Base-by-base conservation (phyloP, 2,888 invertebrate species). In the Dromius quadrimaculatus region DNA sequence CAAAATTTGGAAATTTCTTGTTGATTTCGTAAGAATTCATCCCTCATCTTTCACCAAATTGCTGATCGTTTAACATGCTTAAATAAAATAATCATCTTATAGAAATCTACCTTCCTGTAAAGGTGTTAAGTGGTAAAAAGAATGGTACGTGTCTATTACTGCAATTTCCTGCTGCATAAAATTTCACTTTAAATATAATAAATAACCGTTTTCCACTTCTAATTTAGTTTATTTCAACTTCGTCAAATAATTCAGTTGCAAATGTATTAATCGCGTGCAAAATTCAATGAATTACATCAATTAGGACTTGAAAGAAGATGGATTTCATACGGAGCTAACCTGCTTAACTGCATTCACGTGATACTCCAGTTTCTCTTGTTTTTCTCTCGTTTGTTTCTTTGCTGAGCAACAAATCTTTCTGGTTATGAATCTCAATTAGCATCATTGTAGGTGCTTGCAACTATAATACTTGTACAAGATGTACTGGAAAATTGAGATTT, bases 401-500 rank as follows among this genome's bases (percentile, higher is more conserved):
- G 11, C 41, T 15, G n/a, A 28, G 54, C 11, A 13, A 57, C 28
- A 57, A 57, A 68, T 57, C 59, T 59, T 47, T 45, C 32, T 43
- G 68, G 68, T 59, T 68, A 68, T 68, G 54, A 34, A 68, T 68
- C 68, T 68, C 59, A 68, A 68, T 68, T 68, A 66, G 41, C 59
- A 17, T 68, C 59, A 32, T 45, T 64, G 50, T 47, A n/a, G n/a
- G n/a, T n/a, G n/a, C n/a, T n/a, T n/a, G n/a, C n/a, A n/a, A n/a
- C n/a, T n/a, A n/a, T n/a, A n/a, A n/a, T n/a, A n/a, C n/a, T n/a
- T n/a, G n/a, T n/a, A n/a, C n/a, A n/a, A n/a, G n/a, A n/a, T n/a
- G n/a, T n/a, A n/a, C n/a, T n/a, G n/a, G n/a, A n/a, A n/a, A n/a
- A n/a, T n/a, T n/a, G n/a, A n/a, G n/a, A n/a, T n/a, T n/a, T n/a